Percentiles rank a stretch among this genome's conserved stretches.
Conservation (phyloP, 2,888 invertebrate species). For the Apocheima hispidaria region DNA sequence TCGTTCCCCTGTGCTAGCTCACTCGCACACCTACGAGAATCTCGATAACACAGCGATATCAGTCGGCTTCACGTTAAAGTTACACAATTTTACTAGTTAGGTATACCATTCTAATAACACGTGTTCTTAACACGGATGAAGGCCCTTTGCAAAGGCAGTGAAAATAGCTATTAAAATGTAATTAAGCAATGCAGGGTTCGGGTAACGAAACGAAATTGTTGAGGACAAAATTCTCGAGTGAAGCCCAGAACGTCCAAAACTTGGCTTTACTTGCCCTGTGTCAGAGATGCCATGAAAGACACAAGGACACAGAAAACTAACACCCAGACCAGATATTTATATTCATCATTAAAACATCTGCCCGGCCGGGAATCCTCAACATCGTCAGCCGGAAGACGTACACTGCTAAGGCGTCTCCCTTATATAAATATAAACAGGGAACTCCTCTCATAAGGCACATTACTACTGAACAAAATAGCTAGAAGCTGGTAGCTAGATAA, state of each 20-base stretch:
- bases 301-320: no score
- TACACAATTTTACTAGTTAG: not conserved
- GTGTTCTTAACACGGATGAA: not conserved
- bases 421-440: no score
- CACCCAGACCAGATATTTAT: no score
- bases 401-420: no score
- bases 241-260: not conserved
- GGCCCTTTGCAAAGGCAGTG: slow-evolving; percentile 5
- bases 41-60: slow-evolving; percentile 48
- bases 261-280: no score
- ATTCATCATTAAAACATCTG: no score
- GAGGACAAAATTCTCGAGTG: not conserved
- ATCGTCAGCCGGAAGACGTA: no score
- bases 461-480: no score
- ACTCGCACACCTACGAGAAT: slow-evolving; percentile 44
- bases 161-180: slow-evolving; percentile 1
- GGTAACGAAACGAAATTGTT: not conserved
- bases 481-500: no score
- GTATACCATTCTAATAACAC: slow-evolving; percentile 5
- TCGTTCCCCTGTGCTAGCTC: slow-evolving; percentile 60
- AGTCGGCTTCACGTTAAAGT: slow-evolving; percentile 17
- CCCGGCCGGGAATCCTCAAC: no score
- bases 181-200: not conserved
- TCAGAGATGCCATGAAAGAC: no score
- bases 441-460: no score